phyloP scores from a whole-genome alignment of 2,113 vertebrate species.

The Indri indri region DNA sequence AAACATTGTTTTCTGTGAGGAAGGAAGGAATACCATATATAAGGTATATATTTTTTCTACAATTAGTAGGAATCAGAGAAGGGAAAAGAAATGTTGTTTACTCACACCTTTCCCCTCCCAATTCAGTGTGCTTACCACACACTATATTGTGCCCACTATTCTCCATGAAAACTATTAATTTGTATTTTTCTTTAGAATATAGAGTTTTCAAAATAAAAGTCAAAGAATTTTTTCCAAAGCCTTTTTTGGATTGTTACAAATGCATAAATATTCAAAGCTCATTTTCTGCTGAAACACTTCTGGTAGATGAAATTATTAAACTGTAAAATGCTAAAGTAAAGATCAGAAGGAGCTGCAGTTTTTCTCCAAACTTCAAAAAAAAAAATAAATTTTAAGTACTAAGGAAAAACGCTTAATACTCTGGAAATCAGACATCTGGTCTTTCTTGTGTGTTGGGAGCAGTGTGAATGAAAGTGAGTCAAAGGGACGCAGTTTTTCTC shows the following conservation, averaged over 20 bases:
- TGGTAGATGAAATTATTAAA: constrained; percentile 49
- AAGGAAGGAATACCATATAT: background rate
- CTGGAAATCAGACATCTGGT: background rate
- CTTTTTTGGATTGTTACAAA: constrained; percentile 9
- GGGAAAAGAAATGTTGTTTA: background rate
- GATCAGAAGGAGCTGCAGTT: constrained; percentile 11
- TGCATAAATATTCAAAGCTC: constrained; percentile 47
- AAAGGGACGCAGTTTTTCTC: background rate
- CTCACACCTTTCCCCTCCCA: background rate
- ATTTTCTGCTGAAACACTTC: constrained; percentile 51
- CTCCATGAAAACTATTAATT: background rate
- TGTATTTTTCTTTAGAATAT: background rate
- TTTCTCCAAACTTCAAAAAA: constrained; percentile 37
- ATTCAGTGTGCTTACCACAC: background rate
- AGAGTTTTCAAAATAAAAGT: constrained; percentile 48
- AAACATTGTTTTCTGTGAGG: constrained; percentile 36
- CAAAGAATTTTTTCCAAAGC: background rate
- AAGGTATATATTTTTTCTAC: background rate
- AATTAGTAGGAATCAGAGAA: constrained; percentile 7
- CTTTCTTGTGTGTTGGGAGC: background rate
- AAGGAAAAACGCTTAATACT: background rate
- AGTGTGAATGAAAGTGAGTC: background rate
- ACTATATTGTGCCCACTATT: background rate
- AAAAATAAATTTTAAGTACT: background rate
- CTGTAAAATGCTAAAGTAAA: background rate